Evolutionary conservation across 92 coral and sea anemone species (phyloP).

Genomic region (Epizoanthus illoricatus): DNA sequence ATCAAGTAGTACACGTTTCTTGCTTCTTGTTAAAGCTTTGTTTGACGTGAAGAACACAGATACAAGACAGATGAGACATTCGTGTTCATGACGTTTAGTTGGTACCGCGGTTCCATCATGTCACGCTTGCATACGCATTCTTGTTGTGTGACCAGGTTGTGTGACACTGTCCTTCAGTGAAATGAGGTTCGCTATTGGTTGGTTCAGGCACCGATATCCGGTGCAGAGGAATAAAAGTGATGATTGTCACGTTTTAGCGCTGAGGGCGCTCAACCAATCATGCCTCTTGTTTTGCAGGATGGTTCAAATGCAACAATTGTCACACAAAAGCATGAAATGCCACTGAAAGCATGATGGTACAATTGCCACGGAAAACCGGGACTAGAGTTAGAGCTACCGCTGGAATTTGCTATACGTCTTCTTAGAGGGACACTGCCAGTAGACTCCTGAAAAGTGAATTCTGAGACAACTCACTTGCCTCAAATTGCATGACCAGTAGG

Average conservation of each 20-base stretch:
- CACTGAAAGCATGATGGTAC: slow-evolving; percentile 17
- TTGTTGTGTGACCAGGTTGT: neutral
- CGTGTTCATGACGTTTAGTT: too few species aligned
- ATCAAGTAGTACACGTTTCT: too few species aligned
- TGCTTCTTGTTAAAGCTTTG: too few species aligned
- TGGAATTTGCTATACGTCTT: too few species aligned
- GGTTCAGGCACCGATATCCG: neutral
- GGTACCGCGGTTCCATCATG: neutral
- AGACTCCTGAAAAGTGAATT: too few species aligned
- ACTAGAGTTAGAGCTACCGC: neutral
- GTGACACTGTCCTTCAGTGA: slow-evolving; percentile 1
- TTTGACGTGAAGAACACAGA: too few species aligned
- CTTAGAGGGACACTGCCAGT: too few species aligned
- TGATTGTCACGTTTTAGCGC: slow-evolving; percentile 21
- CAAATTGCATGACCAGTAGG: too few species aligned
- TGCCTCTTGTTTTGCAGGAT: slow-evolving; percentile 36
- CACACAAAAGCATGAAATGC: slow-evolving; percentile 19
- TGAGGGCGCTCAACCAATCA: slow-evolving; percentile 32
- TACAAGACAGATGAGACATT: too few species aligned
- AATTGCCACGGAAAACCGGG: slow-evolving; percentile 15
- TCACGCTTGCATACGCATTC: slow-evolving; percentile 18
- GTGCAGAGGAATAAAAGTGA: neutral
- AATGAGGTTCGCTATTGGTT: neutral
- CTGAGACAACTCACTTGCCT: too few species aligned
- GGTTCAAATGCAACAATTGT: slow-evolving; percentile 27